A percentile compares a stretch with the other conserved stretches of the same genome.
Evolutionary conservation across 2,113 vertebrate species (phyloP).

Genomic region (Prochilodus magdalenae): DNA sequence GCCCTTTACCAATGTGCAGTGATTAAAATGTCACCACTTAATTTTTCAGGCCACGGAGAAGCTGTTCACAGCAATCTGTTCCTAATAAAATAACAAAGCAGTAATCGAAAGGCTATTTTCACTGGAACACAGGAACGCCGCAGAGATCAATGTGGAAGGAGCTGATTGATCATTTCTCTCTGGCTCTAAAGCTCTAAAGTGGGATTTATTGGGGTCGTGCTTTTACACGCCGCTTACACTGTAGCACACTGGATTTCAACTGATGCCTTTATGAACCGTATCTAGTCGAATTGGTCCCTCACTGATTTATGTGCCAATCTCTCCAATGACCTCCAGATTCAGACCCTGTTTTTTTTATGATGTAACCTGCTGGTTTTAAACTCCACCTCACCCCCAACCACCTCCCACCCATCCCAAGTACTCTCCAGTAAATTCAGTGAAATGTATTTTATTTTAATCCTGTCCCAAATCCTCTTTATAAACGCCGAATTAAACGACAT

Average conservation of each 20-base stretch:
- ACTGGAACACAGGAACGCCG: conserved; percentile 73
- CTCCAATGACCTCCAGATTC: conserved; percentile 73
- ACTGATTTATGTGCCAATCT: conserved; percentile 85
- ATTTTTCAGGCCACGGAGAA: conserved; percentile 83
- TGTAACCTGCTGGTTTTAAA: conserved; percentile 59
- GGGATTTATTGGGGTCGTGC: conserved; percentile 92
- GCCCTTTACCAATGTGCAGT: conserved; percentile 92
- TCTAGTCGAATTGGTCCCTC: conserved; percentile 79
- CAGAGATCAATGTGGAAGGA: conserved; percentile 84
- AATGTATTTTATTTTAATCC: neutral
- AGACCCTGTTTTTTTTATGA: conserved; percentile 62
- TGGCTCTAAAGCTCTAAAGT: conserved; percentile 82
- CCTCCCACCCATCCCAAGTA: neutral
- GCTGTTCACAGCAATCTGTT: conserved; percentile 83
- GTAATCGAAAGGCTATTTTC: conserved; percentile 88
- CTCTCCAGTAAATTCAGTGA: neutral
- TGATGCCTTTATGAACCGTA: conserved; percentile 88
- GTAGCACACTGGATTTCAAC: conserved; percentile 89
- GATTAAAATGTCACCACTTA: conserved; percentile 96
- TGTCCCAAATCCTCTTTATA: no score
- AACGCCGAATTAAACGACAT: no score
- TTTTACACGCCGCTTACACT: conserved; percentile 94
- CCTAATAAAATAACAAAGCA: conserved; percentile 81
- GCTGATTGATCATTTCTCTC: conserved; percentile 83
- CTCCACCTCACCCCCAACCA: no score